Conservation (phyloP, 2,113 vertebrate species). For the Ahaetulla prasina region DNA sequence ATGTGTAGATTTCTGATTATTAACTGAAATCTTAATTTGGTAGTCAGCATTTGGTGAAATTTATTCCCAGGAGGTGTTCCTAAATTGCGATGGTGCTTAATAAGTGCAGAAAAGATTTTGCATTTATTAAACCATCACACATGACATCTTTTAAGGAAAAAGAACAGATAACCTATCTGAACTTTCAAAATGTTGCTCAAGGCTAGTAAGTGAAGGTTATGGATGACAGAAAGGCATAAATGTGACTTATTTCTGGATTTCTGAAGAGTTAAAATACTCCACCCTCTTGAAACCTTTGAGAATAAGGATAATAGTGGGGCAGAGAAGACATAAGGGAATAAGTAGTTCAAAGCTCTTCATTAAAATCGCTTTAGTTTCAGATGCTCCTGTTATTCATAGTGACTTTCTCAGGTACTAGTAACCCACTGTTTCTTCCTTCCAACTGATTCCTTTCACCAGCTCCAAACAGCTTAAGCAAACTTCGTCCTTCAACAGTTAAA, state of each 20-base stretch:
- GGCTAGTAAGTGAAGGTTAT: not conserved
- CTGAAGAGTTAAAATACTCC: not conserved
- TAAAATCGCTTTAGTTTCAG: conserved; percentile 40
- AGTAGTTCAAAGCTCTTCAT: not conserved
- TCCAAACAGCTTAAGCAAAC: conserved; percentile 72
- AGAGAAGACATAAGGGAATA: conserved; percentile 32
- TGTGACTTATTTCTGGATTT: conserved; percentile 18
- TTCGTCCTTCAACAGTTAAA: conserved; percentile 83
- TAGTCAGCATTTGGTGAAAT: not conserved
- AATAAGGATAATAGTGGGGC: not conserved
- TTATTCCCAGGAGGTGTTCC: not conserved
- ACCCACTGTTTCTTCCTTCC: conserved; percentile 22
- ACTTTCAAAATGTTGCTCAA: conserved; percentile 21
- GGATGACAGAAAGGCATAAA: not conserved
- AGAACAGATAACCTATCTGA: not conserved
- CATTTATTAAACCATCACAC: not conserved
- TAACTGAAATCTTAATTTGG: rapidly evolving
- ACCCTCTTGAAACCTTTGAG: not conserved
- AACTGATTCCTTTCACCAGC: conserved; percentile 29
- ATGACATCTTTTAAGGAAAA: not conserved
- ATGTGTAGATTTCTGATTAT: not conserved
- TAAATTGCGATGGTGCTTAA: conserved; percentile 13
- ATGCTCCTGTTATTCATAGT: conserved; percentile 18
- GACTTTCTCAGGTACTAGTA: conserved; percentile 19
- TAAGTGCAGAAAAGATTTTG: conserved; percentile 2